Conservation (phyloP, 1,140 invertebrate genomes). For the Cotesia chilonis region DNA sequence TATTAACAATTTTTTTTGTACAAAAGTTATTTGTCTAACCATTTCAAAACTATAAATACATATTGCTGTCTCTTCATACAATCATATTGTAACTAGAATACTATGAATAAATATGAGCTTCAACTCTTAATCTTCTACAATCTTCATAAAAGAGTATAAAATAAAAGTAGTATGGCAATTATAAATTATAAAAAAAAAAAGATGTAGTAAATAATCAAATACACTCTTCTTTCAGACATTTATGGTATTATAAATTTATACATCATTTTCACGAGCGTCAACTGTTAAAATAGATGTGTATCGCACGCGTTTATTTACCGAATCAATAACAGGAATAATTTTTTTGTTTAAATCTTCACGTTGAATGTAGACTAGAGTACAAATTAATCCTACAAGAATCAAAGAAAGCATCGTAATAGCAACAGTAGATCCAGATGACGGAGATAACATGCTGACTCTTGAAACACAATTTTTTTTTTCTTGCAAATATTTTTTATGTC, state of each 20-base stretch:
- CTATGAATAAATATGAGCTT: no score
- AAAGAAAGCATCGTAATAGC: slow-evolving; percentile 69
- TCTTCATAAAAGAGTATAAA: no score
- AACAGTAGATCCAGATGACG: slow-evolving; percentile 65
- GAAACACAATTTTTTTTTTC: slow-evolving; percentile 50
- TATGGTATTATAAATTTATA: slow-evolving; percentile 47
- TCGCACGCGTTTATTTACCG: slow-evolving; percentile 75
- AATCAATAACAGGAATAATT: slow-evolving; percentile 72
- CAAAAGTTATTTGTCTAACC: no score
- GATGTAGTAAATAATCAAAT: not conserved
- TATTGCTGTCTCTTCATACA: no score
- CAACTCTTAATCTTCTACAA: no score
- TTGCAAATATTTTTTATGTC: slow-evolving; percentile 47
- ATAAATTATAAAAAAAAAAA: not conserved
- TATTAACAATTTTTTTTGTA: no score
- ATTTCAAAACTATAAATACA: no score
- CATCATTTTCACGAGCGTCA: slow-evolving; percentile 63
- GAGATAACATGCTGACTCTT: slow-evolving; percentile 46
- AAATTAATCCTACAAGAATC: slow-evolving; percentile 67
- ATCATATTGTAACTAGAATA: no score
- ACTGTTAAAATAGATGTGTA: slow-evolving; percentile 75
- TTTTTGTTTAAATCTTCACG: slow-evolving; percentile 68
- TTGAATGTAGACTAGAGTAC: slow-evolving; percentile 71
- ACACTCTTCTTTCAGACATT: not conserved
- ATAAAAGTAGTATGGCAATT: no score